These are phyloP conservation scores for Catalaphyllia jardinei DNA, from an alignment of 64 coral and sea anemone species.

Conservation along the genomic window DNA sequence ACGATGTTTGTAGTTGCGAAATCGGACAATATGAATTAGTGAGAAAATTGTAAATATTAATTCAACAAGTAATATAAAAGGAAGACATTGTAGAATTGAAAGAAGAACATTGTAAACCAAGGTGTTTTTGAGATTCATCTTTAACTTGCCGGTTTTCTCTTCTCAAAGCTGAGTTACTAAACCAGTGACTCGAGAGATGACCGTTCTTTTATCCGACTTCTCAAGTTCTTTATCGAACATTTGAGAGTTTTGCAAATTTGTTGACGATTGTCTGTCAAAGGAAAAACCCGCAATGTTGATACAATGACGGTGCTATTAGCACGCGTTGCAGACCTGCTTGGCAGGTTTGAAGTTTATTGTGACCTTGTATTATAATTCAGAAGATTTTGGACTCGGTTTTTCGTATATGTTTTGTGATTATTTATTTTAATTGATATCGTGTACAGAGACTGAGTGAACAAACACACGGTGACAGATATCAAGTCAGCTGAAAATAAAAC, in stretches of 20 bases:
- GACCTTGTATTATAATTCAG: not conserved
- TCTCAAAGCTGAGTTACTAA: too few species aligned
- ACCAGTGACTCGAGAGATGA: too few species aligned
- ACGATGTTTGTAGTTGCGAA: not conserved
- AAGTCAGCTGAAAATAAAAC: not conserved
- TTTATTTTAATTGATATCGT: constrained; percentile 25
- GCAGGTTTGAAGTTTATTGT: too few species aligned
- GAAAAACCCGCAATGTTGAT: too few species aligned
- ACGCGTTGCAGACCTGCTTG: too few species aligned
- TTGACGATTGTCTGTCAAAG: too few species aligned
- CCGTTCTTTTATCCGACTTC: too few species aligned
- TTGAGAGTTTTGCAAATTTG: too few species aligned
- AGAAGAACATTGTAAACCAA: not conserved
- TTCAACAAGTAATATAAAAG: not conserved
- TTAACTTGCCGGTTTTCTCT: too few species aligned
- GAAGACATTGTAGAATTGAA: not conserved
- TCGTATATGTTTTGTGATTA: not conserved
- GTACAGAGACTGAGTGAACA: not conserved
- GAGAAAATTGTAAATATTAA: constrained; percentile 15
- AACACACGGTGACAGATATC: not conserved
- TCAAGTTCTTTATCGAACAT: too few species aligned
- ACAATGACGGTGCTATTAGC: too few species aligned
- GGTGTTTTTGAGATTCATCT: too few species aligned
- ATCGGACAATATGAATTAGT: not conserved
- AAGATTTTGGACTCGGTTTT: not conserved